Evolutionary conservation across 2,797 vertebrate species (phyloP), one percentile per base, ranked within the genome.

Genomic region (Scomberomorus guttatus): DNA sequence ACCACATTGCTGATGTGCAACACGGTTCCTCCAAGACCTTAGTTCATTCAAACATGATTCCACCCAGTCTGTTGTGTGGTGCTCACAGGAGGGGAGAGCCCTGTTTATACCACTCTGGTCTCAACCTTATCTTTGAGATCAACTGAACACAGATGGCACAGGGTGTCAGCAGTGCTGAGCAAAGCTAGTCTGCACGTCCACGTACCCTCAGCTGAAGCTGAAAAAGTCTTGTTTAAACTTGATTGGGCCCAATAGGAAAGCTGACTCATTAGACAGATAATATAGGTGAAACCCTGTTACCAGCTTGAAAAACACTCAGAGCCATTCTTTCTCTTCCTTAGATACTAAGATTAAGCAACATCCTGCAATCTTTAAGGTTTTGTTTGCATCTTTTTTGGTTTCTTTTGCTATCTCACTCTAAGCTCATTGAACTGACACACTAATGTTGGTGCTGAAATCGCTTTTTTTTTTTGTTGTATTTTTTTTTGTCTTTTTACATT

Each of bases 351-450:
- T 93, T 87, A 89, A 90, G 91, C 90, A 93, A 91, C 91, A 83
- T 89, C 91, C 80, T 85, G 90, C 81, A 89, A 90, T 90, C 87
- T 77, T 88, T 73, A 92, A 90, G 80, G 85, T 90, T 92, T 90
- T 90, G 81, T 92, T 93, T 91, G 89, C 87, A 87, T 93, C 77
- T 88, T 92, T 95, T 95, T 95, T 93, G 94, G 91, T 95, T 94
- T 94, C 77, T 93, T 95, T 95, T 94, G 93, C 94, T 94, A 95
- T 94, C 94, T 95, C 94, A 95, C 93, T 95, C 95, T 94, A 95
- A 94, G 94, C 94, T 96, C 89, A 50, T 95, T 94, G 91, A 89
- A 95, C 94, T 93, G 94, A 95, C 91, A 95, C 94, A 95, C 91
- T 95, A 94, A 95, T 93, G 93, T 95, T 95, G 94, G 94, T 95